Evolutionary conservation across 2,113 vertebrate genomes (phyloP).

Genomic region (Odocoileus virginianus): DNA sequence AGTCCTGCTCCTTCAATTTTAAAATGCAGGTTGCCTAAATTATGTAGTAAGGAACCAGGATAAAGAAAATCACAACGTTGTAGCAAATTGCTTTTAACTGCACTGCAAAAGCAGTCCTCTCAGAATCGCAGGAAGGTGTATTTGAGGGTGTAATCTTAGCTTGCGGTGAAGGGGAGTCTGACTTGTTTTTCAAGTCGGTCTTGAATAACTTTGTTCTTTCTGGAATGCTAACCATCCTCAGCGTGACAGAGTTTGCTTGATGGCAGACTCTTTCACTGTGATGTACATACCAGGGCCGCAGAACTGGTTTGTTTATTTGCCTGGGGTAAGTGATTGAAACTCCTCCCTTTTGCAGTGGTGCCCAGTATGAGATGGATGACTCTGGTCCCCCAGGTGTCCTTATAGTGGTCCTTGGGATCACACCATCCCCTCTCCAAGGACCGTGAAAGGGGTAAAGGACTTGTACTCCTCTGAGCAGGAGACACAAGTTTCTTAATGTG

Average conservation of each 20-base stretch:
- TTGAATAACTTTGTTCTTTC: conserved; percentile 81
- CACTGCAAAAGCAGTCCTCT: conserved; percentile 74
- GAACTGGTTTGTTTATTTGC: conserved; percentile 12
- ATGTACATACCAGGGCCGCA: not conserved
- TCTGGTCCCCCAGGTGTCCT: not conserved
- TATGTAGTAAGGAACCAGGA: conserved; percentile 60
- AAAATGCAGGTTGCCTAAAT: conserved; percentile 75
- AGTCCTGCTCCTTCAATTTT: conserved; percentile 68
- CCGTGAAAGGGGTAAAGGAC: not conserved
- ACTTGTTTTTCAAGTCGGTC: conserved; percentile 86
- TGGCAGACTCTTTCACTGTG: conserved; percentile 68
- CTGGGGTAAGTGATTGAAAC: conserved; percentile 14
- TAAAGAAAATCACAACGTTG: conserved; percentile 79
- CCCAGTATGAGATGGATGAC: not conserved
- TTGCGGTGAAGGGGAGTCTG: conserved; percentile 76
- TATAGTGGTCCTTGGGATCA: not conserved
- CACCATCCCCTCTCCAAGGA: not conserved
- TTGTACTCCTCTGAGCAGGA: not conserved
- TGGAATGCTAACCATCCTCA: conserved; percentile 80
- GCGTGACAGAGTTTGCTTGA: conserved; percentile 76
- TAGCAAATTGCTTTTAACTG: conserved; percentile 79
- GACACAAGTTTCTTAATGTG: not conserved
- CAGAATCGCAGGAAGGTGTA: conserved; percentile 81
- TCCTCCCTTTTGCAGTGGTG: not conserved
- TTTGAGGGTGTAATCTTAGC: conserved; percentile 83